Percentiles rank a stretch among this genome's conserved stretches.
phyloP scores from a whole-genome alignment of 2,113 vertebrate species.

The Erpornis zantholeuca region DNA sequence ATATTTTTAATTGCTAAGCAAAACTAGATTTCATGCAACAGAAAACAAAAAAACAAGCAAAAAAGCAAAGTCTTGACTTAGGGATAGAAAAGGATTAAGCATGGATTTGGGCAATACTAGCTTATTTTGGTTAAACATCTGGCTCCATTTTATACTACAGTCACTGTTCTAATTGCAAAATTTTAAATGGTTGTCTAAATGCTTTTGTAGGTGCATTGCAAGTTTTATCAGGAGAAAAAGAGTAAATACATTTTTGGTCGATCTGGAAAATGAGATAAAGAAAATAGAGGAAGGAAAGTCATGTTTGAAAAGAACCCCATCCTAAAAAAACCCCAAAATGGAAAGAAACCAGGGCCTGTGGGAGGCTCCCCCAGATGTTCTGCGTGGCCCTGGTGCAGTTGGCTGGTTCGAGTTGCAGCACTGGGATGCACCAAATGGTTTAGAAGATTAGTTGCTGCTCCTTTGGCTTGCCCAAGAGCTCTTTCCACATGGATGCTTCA shows the following conservation, averaged over 20 bases:
- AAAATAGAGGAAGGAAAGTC: neutral
- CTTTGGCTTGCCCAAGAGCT: slow-evolving; percentile 66
- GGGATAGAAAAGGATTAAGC: neutral
- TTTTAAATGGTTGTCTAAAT: neutral
- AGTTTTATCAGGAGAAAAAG: neutral
- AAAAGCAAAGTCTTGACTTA: neutral
- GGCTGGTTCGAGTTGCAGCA: slow-evolving; percentile 9
- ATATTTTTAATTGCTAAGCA: neutral
- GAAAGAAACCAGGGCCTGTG: neutral
- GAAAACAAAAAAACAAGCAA: neutral
- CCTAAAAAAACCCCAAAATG: neutral
- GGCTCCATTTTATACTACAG: neutral
- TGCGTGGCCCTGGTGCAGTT: slow-evolving; percentile 7
- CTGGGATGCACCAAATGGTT: slow-evolving; percentile 56
- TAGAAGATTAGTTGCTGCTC: slow-evolving; percentile 59
- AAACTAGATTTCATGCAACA: neutral
- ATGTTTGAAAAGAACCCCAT: neutral
- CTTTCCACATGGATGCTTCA: slow-evolving; percentile 65
- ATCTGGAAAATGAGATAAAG: neutral
- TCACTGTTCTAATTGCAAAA: neutral
- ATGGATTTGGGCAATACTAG: neutral
- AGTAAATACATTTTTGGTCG: neutral
- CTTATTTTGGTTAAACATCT: neutral
- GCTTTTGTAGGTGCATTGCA: neutral
- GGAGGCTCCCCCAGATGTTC: slow-evolving; percentile 1